Evolutionary conservation across 2,113 vertebrate genomes (phyloP).

Genomic region (Acrocephalus kingi): DNA sequence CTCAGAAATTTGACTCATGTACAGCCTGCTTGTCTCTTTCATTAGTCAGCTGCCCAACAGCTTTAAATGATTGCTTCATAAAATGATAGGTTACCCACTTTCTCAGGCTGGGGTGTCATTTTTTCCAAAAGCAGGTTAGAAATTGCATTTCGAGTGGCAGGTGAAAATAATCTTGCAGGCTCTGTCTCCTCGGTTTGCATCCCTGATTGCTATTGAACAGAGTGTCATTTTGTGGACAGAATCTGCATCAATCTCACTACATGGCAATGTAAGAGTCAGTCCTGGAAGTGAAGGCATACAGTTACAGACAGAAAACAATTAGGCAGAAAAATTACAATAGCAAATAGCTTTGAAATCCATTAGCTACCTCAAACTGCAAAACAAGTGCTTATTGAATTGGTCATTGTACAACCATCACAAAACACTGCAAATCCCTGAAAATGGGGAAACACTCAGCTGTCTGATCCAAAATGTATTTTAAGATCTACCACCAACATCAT

Average conservation of each 20-base stretch:
- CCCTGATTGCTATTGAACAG: slow-evolving; percentile 10
- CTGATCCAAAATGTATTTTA: neutral
- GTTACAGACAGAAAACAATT: slow-evolving; percentile 49
- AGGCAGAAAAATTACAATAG: slow-evolving; percentile 32
- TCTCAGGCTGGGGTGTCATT: neutral
- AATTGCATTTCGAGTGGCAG: slow-evolving; percentile 22
- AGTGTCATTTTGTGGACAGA: neutral
- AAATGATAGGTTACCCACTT: neutral
- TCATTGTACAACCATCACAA: neutral
- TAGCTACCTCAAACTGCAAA: slow-evolving; percentile 39
- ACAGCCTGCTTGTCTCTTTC: neutral
- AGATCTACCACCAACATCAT: neutral
- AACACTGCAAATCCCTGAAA: neutral
- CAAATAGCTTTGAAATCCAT: slow-evolving; percentile 56
- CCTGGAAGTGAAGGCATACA: slow-evolving; percentile 23
- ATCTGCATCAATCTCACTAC: slow-evolving; percentile 19
- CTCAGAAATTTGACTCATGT: slow-evolving; percentile 10
- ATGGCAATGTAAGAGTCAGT: slow-evolving; percentile 2
- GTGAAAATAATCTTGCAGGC: slow-evolving; percentile 4
- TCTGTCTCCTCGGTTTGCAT: neutral
- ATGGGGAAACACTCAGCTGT: neutral
- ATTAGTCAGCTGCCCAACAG: slow-evolving; percentile 25
- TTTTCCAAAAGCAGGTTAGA: slow-evolving; percentile 15
- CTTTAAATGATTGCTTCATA: neutral
- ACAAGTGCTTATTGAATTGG: neutral